A percentile compares a stretch with the other conserved stretches of the same genome.
These are phyloP conservation scores for Etheostoma nigrum DNA, from an alignment of 2,797 vertebrate species.

Conservation along the genomic window DNA sequence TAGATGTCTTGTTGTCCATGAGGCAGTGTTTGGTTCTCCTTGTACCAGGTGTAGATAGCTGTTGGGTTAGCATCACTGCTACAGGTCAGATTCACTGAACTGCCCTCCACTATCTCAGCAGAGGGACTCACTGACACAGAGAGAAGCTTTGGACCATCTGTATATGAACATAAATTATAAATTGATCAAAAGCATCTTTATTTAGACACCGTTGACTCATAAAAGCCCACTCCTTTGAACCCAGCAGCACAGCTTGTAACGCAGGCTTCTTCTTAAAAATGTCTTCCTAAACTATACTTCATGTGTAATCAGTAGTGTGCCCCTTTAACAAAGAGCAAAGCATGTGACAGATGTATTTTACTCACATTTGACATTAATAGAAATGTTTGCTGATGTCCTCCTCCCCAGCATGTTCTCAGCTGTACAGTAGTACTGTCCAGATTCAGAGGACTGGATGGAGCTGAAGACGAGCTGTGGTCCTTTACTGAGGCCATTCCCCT, in stretches of 20 bases:
- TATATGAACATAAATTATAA: background rate
- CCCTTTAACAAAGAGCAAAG: no score
- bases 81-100: no score
- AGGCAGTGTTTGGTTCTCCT: no score
- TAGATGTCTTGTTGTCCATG: no score
- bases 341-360: background rate
- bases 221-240: no score
- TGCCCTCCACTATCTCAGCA: no score
- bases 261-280: no score
- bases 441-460: constrained; percentile 26
- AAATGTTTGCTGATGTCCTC: background rate
- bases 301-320: no score
- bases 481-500: background rate
- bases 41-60: no score
- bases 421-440: constrained; percentile 41
- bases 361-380: constrained; percentile 31
- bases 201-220: no score
- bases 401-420: constrained; percentile 6
- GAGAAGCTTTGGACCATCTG: constrained; percentile 6
- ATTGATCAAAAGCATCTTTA: background rate
- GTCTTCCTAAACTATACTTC: no score
- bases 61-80: no score
- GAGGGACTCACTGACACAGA: background rate
- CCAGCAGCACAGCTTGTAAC: background rate
- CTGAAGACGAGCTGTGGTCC: constrained; percentile 1